phyloP scores from a whole-genome alignment of 2,888 invertebrate genomes.

The Hypomecis atomaria region DNA sequence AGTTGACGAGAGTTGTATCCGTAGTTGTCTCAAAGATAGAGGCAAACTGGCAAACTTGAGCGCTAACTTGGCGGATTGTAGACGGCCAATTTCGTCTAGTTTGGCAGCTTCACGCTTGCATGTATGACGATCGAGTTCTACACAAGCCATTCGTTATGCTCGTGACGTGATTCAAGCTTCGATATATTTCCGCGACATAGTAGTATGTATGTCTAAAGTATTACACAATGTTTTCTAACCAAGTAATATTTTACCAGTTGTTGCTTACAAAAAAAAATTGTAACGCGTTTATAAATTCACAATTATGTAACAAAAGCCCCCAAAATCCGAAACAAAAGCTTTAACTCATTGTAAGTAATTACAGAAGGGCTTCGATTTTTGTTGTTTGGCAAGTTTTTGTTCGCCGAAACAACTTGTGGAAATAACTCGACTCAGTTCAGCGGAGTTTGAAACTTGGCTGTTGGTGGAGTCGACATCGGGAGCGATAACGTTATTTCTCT shows the following conservation, averaged over 20 bases:
- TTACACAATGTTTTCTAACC: no score
- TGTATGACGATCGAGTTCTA: conserved; percentile 46
- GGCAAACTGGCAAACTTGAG: conserved; percentile 47
- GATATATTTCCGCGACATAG: neutral
- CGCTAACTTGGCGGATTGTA: conserved; percentile 46
- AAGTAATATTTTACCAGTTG: no score
- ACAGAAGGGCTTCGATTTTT: neutral
- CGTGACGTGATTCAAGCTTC: conserved; percentile 1
- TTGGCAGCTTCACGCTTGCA: conserved; percentile 49
- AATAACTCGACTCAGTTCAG: conserved; percentile 34
- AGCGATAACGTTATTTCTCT: conserved; percentile 62
- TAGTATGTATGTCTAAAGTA: no score
- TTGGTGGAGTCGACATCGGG: conserved; percentile 46
- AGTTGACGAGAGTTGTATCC: conserved; percentile 51
- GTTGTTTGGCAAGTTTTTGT: conserved; percentile 15
- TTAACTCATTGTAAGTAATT: conserved; percentile 4
- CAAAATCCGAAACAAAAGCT: conserved; percentile 1
- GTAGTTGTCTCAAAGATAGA: conserved; percentile 51
- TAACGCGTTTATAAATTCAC: no score
- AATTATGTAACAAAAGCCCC: neutral
- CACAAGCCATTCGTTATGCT: neutral
- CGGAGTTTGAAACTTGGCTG: conserved; percentile 30
- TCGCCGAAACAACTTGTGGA: conserved; percentile 14
- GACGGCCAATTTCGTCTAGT: conserved; percentile 54
- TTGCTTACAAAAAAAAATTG: no score